Conservation (phyloP, 1,140 invertebrate genomes). For the Scaptomyza graminum region DNA sequence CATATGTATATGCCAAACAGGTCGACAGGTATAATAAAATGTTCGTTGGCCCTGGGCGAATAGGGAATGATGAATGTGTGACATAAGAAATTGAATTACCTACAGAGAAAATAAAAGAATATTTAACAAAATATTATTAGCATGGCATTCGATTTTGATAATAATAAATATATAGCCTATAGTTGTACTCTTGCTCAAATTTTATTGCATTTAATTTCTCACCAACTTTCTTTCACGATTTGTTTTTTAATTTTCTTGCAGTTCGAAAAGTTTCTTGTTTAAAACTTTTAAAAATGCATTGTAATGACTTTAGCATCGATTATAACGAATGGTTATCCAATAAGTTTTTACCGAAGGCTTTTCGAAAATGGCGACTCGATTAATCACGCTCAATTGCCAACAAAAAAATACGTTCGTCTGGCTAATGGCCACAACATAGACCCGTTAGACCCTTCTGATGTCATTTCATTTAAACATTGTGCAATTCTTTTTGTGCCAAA, state of each 20-base stretch:
- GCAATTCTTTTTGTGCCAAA: conserved; percentile 63
- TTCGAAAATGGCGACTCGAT: conserved; percentile 56
- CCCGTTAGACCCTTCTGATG: conserved; percentile 21
- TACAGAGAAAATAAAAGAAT: background rate
- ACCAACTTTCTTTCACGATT: background rate
- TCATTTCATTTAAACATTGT: conserved; percentile 67
- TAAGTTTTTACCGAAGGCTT: background rate
- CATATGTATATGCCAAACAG: background rate
- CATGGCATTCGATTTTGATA: background rate
- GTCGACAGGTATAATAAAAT: conserved; percentile 11
- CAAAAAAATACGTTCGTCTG: background rate
- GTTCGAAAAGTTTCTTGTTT: background rate
- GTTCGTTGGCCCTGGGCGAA: background rate
- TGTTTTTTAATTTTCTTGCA: background rate
- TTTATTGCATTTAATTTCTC: background rate
- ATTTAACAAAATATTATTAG: conserved; percentile 1
- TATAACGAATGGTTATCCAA: background rate
- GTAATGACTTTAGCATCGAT: background rate
- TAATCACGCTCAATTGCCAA: conserved; percentile 66
- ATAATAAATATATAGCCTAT: background rate
- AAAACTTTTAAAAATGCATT: background rate
- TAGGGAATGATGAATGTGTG: conserved; percentile 5
- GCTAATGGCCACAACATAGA: background rate
- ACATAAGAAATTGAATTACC: conserved; percentile 20
- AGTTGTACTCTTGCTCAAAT: too few species aligned